phyloP scores from a whole-genome alignment of 1,140 invertebrate species.

The Aplysia californica region DNA sequence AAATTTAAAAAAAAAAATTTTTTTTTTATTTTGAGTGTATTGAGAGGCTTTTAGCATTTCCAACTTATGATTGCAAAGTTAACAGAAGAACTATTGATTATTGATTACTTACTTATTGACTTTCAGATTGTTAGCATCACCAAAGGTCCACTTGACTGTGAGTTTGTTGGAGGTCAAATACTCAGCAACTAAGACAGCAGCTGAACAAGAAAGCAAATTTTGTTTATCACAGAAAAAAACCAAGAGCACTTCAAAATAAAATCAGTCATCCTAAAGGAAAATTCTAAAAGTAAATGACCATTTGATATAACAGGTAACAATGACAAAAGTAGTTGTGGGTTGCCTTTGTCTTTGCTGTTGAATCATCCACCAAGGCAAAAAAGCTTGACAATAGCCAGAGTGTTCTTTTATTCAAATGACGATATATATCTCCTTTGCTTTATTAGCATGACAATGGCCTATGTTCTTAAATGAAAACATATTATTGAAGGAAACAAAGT shows the following conservation, averaged over 20 bases:
- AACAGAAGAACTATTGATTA: background rate
- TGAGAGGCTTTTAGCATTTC: background rate
- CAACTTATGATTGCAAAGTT: background rate
- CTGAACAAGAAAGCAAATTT: constrained; percentile 37
- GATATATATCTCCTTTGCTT: background rate
- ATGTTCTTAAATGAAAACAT: background rate
- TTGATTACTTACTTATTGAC: constrained; percentile 43
- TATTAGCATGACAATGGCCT: background rate
- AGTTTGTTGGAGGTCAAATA: constrained; percentile 59
- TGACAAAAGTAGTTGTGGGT: background rate
- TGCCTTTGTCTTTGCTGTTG: background rate
- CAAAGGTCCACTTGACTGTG: constrained; percentile 51
- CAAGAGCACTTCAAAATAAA: background rate
- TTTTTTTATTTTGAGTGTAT: background rate
- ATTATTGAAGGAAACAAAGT: background rate
- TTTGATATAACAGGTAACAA: background rate
- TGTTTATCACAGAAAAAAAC: background rate
- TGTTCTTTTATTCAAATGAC: background rate
- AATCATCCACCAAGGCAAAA: background rate
- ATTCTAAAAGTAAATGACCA: background rate
- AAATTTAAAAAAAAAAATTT: background rate
- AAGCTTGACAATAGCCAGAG: background rate
- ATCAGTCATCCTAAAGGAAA: background rate
- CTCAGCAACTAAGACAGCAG: constrained; percentile 63
- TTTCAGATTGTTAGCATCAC: constrained; percentile 50